Percentiles rank a stretch among this genome's conserved stretches.
Evolutionary conservation across 2,888 invertebrate genomes (phyloP).

Genomic region (Dicroscelio sp.): DNA sequence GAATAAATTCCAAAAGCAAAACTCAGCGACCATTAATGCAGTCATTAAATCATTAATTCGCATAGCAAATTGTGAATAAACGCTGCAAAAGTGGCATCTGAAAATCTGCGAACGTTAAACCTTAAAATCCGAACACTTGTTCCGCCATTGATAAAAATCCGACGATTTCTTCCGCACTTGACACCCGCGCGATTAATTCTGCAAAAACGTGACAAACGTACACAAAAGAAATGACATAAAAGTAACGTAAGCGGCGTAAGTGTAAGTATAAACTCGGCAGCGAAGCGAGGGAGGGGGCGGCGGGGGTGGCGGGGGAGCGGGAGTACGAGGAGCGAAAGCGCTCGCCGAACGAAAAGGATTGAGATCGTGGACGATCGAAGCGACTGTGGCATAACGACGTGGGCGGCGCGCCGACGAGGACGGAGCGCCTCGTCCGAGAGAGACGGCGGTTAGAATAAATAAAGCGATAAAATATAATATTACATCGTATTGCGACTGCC

Average conservation of each 20-base stretch:
- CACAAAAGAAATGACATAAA: slow-evolving; percentile 39
- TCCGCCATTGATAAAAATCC: too few relatives aligned
- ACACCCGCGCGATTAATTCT: slow-evolving; percentile 15
- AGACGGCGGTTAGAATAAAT: slow-evolving; percentile 91
- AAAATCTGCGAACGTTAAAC: too few relatives aligned
- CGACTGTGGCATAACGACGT: slow-evolving; percentile 85
- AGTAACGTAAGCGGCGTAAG: slow-evolving; percentile 38
- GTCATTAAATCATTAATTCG: too few relatives aligned
- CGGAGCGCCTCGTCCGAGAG: slow-evolving; percentile 63
- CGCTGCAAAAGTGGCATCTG: too few relatives aligned
- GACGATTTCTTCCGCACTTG: too few relatives aligned
- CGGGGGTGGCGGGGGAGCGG: not conserved
- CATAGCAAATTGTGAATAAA: too few relatives aligned
- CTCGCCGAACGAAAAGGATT: slow-evolving; percentile 78
- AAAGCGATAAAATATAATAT: slow-evolving; percentile 91
- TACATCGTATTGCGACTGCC: slow-evolving; percentile 91
- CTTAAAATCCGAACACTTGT: not conserved
- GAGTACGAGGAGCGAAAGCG: slow-evolving; percentile 54
- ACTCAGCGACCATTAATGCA: too few relatives aligned
- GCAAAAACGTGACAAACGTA: slow-evolving; percentile 30
- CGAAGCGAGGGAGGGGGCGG: not conserved
- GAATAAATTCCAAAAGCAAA: too few relatives aligned
- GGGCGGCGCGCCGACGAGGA: slow-evolving; percentile 87
- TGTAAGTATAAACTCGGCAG: slow-evolving; percentile 37
- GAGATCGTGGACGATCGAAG: slow-evolving; percentile 81